Base-by-base conservation (phyloP, 2,113 vertebrate genomes). In the Colossoma macropomum region DNA sequence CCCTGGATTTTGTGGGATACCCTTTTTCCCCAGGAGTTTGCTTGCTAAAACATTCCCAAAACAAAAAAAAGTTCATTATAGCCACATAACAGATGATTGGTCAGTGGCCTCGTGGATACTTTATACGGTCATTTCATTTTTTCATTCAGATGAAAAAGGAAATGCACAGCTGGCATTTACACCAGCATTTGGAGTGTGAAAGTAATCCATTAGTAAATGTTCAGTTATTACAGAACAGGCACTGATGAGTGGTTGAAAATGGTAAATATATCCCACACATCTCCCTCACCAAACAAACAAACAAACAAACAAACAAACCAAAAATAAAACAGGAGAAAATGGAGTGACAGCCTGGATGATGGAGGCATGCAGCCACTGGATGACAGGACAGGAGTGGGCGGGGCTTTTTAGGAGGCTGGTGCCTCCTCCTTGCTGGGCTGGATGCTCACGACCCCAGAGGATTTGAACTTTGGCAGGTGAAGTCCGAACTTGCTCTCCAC, bases 401-500 rank as follows among this genome's bases (percentile, higher is more conserved):
- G 45, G 69, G 66, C 17, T 25, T 72, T 54, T 85, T 93, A 94
- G 1, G 91, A 88, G 21, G 87, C 82, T 60, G 68, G 32, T 3
- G 83, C 63, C 50, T 50, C 63, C 50, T 50, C 87, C 76, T 79
- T 84, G 66, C 87, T 90, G 63, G 93, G 75, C 78, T 95, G 95
- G 86, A 93, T 94, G 85, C 93, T 90, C 34, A 89, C 78, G 66
- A 93, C 84, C 1, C 80, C 94, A 6, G 96, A 89, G 52, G 97
- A 93, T 86, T 93, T 97, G 91, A 99, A 99, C 87, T 98, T 99
- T 65, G 98, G 98, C 83, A 99, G 96, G 88, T 97, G 97, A 7
- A 99, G 97, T 72, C 97, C 98, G 77, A 99, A 99, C 89, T 98
- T 99, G 92, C 97, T 98, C 93, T 99, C 98, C 89, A 99, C 97